Conservation (phyloP, 2,888 invertebrate genomes). For the Fragum sueziense region DNA sequence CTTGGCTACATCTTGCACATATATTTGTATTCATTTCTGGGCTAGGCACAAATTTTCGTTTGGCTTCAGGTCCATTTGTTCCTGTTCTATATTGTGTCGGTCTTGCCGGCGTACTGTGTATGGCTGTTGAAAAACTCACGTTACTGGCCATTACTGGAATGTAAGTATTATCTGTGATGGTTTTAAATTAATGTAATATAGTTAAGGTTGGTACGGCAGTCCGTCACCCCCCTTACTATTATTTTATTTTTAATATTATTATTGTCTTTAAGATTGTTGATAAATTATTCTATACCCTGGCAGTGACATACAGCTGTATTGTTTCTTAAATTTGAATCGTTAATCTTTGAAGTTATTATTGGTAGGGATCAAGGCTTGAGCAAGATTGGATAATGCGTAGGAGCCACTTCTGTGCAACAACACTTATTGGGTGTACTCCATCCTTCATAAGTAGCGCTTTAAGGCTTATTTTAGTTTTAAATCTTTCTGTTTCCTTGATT, state of each 20-base stretch:
- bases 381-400: background rate
- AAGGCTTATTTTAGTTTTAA: background rate
- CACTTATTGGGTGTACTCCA: background rate
- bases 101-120: background rate
- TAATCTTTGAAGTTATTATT: background rate
- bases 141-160: background rate
- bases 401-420: background rate
- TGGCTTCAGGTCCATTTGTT: background rate
- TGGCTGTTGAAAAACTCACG: background rate
- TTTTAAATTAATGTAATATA: background rate
- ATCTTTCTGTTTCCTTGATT: background rate
- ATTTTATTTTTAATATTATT: background rate
- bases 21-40: background rate
- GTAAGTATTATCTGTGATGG: background rate
- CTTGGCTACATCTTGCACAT: background rate
- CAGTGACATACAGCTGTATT: background rate
- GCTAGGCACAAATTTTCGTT: background rate
- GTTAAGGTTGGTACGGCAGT: background rate
- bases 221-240: background rate
- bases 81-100: background rate
- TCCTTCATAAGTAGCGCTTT: background rate
- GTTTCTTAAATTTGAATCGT: background rate
- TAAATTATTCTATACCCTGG: background rate
- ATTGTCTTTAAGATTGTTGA: background rate
- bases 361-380: background rate